Percentiles rank a stretch among this genome's conserved stretches.
phyloP scores from a whole-genome alignment of 2,113 vertebrate genomes.

The Clarias gariepinus region DNA sequence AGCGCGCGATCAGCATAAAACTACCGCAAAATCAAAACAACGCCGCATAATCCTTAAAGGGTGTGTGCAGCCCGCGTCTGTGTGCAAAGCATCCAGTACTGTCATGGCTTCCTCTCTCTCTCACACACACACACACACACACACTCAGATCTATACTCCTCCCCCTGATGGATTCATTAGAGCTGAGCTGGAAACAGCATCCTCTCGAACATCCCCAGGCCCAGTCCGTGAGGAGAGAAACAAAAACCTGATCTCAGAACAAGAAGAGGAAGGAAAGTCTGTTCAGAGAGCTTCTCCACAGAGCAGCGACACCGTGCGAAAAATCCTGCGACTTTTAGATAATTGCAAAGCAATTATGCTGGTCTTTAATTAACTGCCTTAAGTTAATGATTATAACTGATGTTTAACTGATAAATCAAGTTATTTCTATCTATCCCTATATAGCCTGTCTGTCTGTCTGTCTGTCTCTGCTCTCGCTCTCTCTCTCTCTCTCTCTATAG shows the following conservation, averaged over 20 bases:
- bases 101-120: constrained; percentile 52
- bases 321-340: not conserved
- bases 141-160: not conserved
- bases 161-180: not conserved
- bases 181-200: constrained; percentile 36
- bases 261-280: not conserved
- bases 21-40: not conserved
- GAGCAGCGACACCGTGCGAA: constrained; percentile 54
- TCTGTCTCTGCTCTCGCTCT: too few relatives aligned
- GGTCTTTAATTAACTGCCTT: not conserved
- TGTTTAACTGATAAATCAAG: not conserved
- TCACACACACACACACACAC: not conserved
- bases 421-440: not conserved
- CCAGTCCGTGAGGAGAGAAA: not conserved
- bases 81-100: constrained; percentile 19
- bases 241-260: constrained; percentile 20
- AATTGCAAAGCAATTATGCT: not conserved
- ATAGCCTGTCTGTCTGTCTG: too few relatives aligned
- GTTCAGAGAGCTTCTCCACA: constrained; percentile 17
- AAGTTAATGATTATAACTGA: not conserved
- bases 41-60: not conserved
- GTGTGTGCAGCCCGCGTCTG: not conserved
- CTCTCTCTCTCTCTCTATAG: too few relatives aligned
- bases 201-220: not conserved
- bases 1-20: not conserved